Evolutionary conservation across 2,797 vertebrate species (phyloP).

Genomic region (Malacoctenus gilli): DNA sequence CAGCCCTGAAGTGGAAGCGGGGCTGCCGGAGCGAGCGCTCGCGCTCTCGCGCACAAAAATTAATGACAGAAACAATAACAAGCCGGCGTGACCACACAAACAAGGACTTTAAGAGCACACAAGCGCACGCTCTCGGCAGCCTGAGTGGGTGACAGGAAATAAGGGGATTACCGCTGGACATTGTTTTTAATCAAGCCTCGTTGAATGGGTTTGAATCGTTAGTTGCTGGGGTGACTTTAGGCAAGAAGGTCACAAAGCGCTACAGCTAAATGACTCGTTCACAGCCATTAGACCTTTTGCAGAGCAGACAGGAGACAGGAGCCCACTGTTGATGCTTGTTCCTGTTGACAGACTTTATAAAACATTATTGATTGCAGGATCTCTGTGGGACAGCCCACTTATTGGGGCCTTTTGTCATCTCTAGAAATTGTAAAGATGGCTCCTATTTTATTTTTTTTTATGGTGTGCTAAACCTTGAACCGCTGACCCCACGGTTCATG

Average conservation of each 20-base stretch:
- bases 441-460: too few species aligned
- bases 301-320: not conserved
- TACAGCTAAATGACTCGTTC: slow-evolving; percentile 29
- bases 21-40: slow-evolving; percentile 20
- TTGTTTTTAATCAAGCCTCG: slow-evolving; percentile 63
- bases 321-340: slow-evolving; percentile 8
- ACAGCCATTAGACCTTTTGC: slow-evolving; percentile 20
- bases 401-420: slow-evolving; percentile 7
- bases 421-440: slow-evolving; percentile 22
- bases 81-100: slow-evolving; percentile 15
- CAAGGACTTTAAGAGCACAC: slow-evolving; percentile 2
- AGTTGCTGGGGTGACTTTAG: slow-evolving; percentile 46
- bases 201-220: slow-evolving; percentile 46
- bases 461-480: slow-evolving; percentile 18
- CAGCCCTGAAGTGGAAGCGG: slow-evolving; percentile 39
- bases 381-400: slow-evolving; percentile 1
- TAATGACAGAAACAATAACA: slow-evolving; percentile 29
- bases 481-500: slow-evolving; percentile 60
- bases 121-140: slow-evolving; percentile 43
- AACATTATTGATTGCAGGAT: slow-evolving; percentile 49
- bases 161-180: slow-evolving; percentile 59
- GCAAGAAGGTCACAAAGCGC: slow-evolving; percentile 52
- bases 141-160: slow-evolving; percentile 67
- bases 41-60: slow-evolving; percentile 19
- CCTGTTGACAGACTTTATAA: slow-evolving; percentile 57